Evolutionary conservation across 1,140 invertebrate species (phyloP).

Genomic region (Diorhabda elongata): DNA sequence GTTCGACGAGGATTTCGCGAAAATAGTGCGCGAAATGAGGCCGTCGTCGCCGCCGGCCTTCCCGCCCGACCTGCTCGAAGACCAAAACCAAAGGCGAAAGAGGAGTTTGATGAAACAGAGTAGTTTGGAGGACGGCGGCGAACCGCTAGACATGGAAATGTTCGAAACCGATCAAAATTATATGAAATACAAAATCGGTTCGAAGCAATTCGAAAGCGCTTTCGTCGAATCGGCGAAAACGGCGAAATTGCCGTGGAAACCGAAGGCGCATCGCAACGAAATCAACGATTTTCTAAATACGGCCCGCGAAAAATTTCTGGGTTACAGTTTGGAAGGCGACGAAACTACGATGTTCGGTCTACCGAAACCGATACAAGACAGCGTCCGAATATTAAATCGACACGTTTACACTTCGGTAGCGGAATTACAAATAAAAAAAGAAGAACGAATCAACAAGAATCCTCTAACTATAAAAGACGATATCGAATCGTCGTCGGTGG

Average conservation of each 20-base stretch:
- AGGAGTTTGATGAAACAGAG: slow-evolving; percentile 88
- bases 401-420: slow-evolving; percentile 81
- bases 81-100: slow-evolving; percentile 67
- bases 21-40: slow-evolving; percentile 87
- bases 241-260: slow-evolving; percentile 83
- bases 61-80: slow-evolving; percentile 86
- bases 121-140: slow-evolving; percentile 79
- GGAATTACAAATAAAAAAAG: slow-evolving; percentile 78
- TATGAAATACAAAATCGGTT: slow-evolving; percentile 24
- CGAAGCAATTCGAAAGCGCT: background rate
- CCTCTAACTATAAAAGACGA: slow-evolving; percentile 70
- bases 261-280: slow-evolving; percentile 91
- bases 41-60: slow-evolving; percentile 92
- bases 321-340: slow-evolving; percentile 82
- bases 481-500: slow-evolving; percentile 66
- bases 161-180: slow-evolving; percentile 47
- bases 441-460: slow-evolving; percentile 70
- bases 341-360: slow-evolving; percentile 84
- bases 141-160: slow-evolving; percentile 68
- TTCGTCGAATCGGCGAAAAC: slow-evolving; percentile 1
- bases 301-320: slow-evolving; percentile 88
- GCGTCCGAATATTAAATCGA: slow-evolving; percentile 81
- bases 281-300: slow-evolving; percentile 88
- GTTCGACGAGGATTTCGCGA: slow-evolving; percentile 86
- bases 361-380: slow-evolving; percentile 93